Evolutionary conservation across 2,797 vertebrate genomes (phyloP).

Genomic region (Moxostoma hubbsi): DNA sequence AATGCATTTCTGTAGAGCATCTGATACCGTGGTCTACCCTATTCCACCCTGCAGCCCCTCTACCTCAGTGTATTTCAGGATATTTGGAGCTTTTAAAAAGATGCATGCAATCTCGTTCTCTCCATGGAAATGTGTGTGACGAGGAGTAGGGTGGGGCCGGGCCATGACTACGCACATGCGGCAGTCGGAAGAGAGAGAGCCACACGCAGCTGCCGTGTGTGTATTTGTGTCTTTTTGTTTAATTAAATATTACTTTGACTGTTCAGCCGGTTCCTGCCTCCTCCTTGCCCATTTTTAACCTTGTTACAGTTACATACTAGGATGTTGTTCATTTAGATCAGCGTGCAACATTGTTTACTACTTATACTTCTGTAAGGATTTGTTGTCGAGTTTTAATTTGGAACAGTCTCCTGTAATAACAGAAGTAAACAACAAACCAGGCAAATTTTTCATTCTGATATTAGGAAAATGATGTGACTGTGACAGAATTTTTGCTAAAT

Average conservation of each 20-base stretch:
- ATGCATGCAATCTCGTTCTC: background rate
- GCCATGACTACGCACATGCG: too few species aligned
- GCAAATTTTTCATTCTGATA: too few species aligned
- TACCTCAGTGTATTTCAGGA: background rate
- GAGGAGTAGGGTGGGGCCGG: background rate
- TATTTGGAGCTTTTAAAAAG: background rate
- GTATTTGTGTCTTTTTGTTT: too few species aligned
- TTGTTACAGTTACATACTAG: background rate
- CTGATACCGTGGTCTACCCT: background rate
- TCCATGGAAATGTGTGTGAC: constrained; percentile 5
- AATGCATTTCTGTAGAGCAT: background rate
- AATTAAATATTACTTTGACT: too few species aligned
- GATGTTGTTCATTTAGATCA: background rate
- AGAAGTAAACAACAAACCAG: too few species aligned
- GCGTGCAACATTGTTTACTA: background rate
- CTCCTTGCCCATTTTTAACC: too few species aligned
- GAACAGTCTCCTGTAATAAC: background rate
- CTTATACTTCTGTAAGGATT: background rate
- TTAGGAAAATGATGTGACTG: too few species aligned
- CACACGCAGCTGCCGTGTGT: too few species aligned
- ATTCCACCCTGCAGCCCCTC: background rate
- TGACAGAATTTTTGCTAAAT: too few species aligned
- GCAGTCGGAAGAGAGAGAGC: too few species aligned
- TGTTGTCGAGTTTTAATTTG: background rate
- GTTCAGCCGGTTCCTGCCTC: too few species aligned